Conservation (phyloP, 2,113 vertebrate species). For the Muntiacus muntjak region DNA sequence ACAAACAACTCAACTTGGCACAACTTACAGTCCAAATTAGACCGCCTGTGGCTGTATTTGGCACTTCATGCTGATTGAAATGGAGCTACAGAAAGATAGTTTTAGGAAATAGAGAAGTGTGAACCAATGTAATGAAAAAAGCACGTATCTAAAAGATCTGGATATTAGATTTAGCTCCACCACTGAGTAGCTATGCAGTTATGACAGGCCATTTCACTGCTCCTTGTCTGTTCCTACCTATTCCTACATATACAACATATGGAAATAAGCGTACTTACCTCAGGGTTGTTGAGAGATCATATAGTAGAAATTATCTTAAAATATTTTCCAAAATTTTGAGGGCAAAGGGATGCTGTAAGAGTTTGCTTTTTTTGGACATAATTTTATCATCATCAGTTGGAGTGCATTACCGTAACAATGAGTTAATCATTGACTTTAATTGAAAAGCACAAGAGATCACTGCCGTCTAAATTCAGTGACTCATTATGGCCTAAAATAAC, state of each 20-base stretch:
- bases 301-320: conserved; percentile 1
- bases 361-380: neutral
- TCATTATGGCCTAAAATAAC: neutral
- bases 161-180: neutral
- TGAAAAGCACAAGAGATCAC: neutral
- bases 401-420: neutral
- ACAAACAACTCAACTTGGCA: conserved; percentile 35
- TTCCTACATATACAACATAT: neutral
- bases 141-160: neutral
- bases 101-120: neutral
- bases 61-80: conserved; percentile 14
- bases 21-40: neutral
- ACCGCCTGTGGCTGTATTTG: neutral
- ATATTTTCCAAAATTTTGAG: conserved; percentile 14
- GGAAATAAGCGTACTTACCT: neutral
- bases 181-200: neutral
- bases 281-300: neutral
- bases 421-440: neutral
- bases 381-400: neutral
- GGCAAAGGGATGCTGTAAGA: neutral
- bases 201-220: neutral
- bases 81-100: conserved; percentile 18
- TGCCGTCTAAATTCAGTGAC: neutral
- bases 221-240: neutral
- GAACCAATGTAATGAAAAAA: conserved; percentile 9